Evolutionary conservation across 2,113 vertebrate genomes (phyloP), one percentile per base, ranked within the genome.

Genomic region (Cathartes aura): DNA sequence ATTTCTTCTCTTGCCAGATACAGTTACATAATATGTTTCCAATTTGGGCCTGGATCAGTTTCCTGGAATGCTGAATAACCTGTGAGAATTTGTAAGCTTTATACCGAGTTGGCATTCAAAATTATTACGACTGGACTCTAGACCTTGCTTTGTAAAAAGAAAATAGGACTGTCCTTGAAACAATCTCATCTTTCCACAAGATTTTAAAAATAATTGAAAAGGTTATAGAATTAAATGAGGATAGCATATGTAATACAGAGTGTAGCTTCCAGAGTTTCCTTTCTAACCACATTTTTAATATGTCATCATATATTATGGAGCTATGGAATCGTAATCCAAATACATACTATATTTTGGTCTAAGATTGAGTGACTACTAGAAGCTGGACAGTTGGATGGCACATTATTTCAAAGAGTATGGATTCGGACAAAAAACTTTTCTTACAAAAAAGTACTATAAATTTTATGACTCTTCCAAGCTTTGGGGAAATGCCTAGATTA

Each of bases 1-100:
- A 85, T 95, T 96, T 97, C 50, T 95, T 94, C 79, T 81, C 79
- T 93, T 70, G 63, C 53, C 34, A 83, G 82, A 92, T 96, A 87
- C 63, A 89, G 67, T 94, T 82, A 90, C 75, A 90, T 85, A 94
- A 96, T 91, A 36, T 68, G 74, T 92, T 97, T 94, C 82, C 79
- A 67, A 55, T 96, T 67, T 83, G 40, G 47, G 52, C 47, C 66
- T 72, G 76, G 83, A 89, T 93, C 68, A 30, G 60, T 91, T 95
- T 93, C 70, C 71, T 59, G 62, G 84, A 94, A 94, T 90, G 91
- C 73, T 52, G 89, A 95, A 87, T 72, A 95, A 90, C 32, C 43
- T 63, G 22, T 59, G 71, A 86, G 64, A 81, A 90, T 47, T 34
- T 30, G 21, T 73, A 80, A 63, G 38, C 52, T 91, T 82, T 90